These are phyloP conservation scores for Esperia sulphurella DNA, from an alignment of 2,888 invertebrate species.

Conservation along the genomic window DNA sequence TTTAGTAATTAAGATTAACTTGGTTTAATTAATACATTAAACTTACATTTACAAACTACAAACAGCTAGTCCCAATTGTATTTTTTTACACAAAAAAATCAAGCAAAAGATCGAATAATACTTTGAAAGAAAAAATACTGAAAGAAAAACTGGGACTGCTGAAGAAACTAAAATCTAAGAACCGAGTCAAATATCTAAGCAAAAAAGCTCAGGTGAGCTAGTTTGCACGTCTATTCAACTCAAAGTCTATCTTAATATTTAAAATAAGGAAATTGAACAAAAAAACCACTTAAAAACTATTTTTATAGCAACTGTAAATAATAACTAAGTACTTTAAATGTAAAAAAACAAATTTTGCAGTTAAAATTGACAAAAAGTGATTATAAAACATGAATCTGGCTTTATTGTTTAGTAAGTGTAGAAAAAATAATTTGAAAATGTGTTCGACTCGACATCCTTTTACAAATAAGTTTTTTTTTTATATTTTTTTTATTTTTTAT, in stretches of 20 bases:
- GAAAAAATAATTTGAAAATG: conserved; percentile 21
- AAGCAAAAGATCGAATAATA: conserved; percentile 20
- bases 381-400: conserved; percentile 11
- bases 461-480: conserved; percentile 36
- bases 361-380: conserved; percentile 4
- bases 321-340: neutral
- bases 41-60: conserved; percentile 40
- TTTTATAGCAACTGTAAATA: neutral
- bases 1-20: conserved; percentile 29
- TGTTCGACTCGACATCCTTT: conserved; percentile 45
- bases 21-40: conserved; percentile 47
- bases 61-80: conserved; percentile 25
- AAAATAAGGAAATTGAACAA: conserved; percentile 22
- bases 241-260: conserved; percentile 17
- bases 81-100: conserved; percentile 7
- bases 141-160: conserved; percentile 13
- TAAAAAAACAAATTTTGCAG: conserved; percentile 4
- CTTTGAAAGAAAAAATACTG: conserved; percentile 24
- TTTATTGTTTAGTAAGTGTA: conserved; percentile 14
- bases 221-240: neutral
- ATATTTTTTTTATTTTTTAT: conserved; percentile 24
- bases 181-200: neutral
- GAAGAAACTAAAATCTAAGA: conserved; percentile 19
- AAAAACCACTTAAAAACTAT: conserved; percentile 25
- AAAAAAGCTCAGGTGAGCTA: neutral